A percentile compares a stretch with the other conserved stretches of the same genome.
These are phyloP conservation scores for Drosophila aldrichi DNA, from an alignment of 2,888 invertebrate genomes.

Conservation along the genomic window DNA sequence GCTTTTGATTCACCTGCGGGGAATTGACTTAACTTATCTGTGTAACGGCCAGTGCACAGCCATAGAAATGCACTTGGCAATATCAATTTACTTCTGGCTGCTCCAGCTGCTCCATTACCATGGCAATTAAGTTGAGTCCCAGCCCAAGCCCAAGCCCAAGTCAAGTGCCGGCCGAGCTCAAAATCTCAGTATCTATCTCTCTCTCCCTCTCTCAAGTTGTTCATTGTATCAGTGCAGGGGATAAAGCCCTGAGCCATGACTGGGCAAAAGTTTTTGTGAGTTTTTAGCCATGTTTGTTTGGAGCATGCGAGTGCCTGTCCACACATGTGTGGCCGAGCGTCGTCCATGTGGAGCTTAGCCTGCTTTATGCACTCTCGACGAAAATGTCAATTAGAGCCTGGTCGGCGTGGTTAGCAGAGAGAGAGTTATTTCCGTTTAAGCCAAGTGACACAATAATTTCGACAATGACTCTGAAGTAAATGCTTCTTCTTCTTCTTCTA, in stretches of 20 bases:
- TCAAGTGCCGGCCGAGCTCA: constrained; percentile 9
- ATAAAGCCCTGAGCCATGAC: not conserved
- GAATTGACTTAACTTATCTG: not conserved
- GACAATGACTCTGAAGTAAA: not conserved
- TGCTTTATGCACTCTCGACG: constrained; percentile 1
- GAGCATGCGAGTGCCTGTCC: constrained; percentile 20
- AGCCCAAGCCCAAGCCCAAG: constrained; percentile 16
- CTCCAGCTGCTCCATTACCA: constrained; percentile 25
- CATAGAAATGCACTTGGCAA: constrained; percentile 29
- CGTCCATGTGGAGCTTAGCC: constrained; percentile 9
- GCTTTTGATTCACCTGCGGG: constrained; percentile 30
- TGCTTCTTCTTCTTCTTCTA: constrained; percentile 3
- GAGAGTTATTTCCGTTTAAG: constrained; percentile 7
- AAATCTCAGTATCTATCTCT: too few species aligned
- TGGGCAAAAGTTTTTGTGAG: not conserved
- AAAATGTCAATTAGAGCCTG: constrained; percentile 11
- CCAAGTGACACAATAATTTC: not conserved
- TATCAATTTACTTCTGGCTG: constrained; percentile 14
- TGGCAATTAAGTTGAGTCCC: constrained; percentile 44
- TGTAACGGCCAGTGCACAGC: constrained; percentile 2
- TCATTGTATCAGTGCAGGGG: not conserved
- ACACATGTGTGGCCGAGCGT: constrained; percentile 24
- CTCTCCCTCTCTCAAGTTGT: not conserved
- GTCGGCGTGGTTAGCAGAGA: not conserved
- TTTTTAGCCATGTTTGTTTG: not conserved